Evolutionary conservation across 64 coral and sea anemone species (phyloP).

Genomic region (Catalaphyllia jardinei): DNA sequence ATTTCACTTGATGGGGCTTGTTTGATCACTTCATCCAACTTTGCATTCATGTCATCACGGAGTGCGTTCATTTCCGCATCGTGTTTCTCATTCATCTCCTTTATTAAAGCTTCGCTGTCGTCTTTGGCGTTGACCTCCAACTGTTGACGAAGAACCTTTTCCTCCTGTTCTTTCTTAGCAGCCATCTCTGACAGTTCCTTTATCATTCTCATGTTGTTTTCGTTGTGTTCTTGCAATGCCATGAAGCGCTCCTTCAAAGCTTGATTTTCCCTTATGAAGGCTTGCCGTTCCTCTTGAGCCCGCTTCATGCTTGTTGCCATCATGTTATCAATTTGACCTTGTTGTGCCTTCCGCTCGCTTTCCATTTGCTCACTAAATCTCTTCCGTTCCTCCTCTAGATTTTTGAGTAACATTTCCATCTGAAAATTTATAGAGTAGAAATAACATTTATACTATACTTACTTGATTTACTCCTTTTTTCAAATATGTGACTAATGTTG

Average conservation of each 20-base stretch:
- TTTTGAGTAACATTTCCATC: constrained; percentile 26
- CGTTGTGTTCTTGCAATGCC: background rate
- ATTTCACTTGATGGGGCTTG: background rate
- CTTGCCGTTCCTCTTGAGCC: background rate
- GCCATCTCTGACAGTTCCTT: background rate
- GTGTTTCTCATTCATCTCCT: constrained; percentile 14
- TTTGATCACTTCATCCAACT: background rate
- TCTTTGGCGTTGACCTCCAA: background rate
- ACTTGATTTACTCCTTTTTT: too few species aligned
- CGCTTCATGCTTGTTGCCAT: constrained; percentile 4
- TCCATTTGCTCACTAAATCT: constrained; percentile 11
- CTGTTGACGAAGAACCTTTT: background rate
- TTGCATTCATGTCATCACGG: background rate
- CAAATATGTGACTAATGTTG: too few species aligned
- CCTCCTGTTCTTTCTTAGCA: background rate
- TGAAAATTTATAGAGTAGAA: background rate
- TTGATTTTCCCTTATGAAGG: constrained; percentile 2
- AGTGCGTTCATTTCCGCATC: constrained; percentile 15
- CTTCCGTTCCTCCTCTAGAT: constrained; percentile 10
- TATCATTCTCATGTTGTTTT: constrained; percentile 18
- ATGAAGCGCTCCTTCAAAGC: background rate
- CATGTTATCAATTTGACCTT: constrained; percentile 6
- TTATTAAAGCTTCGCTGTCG: background rate
- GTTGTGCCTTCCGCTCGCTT: background rate
- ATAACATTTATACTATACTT: background rate